Base-by-base conservation (phyloP, 2,888 invertebrate species). In the Pristionchus exspectatus region DNA sequence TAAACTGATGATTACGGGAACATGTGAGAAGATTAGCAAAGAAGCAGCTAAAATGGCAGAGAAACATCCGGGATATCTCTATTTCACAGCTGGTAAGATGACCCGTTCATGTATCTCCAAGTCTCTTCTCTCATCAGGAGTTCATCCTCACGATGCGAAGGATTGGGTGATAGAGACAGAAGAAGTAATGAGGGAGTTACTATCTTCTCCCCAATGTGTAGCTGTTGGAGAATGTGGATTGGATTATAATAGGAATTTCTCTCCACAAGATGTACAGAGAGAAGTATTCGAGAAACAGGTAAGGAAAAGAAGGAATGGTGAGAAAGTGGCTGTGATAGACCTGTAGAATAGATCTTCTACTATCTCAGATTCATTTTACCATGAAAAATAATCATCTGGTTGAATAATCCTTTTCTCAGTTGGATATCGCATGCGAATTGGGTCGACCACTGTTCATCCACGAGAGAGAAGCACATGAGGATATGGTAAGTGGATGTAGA, bases 181-280 rank as follows among this genome's bases (percentile, higher is more conserved):
- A 14, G 74, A 72, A 4, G 10, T 30, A 33, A 69, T 69, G 30
- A 77, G 81, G 30, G 77, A 33, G 38, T 59, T 92, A 54, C 84
- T 91, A 90, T 50, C 96, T 88, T 97, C 97, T 94, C 97, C 97
- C 5, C 98, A 98, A 96, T 98, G 98, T 95, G 98, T 98, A 56
- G 98, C 98, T 4, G 96, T 98, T 72, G 89, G 98, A 33, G 98
- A 98, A 95, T 98, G 98, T 95, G 98, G 98, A 63, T 96, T 98
- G 92, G 98, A 98, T 96, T 98, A 97, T 95, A 98, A 97, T 95
- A 97, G 98, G 95, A 98, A 98, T 95, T 98, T 98, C 96, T 98
- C 98, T 16, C 97, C 98, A 94, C 98, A 97, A 10, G 97, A 97
- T 91, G 97, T 97, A 92, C 98, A 98, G 96, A 96, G 97, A 92